Conservation (phyloP, 1,140 invertebrate genomes). For the Sinella curviseta region DNA sequence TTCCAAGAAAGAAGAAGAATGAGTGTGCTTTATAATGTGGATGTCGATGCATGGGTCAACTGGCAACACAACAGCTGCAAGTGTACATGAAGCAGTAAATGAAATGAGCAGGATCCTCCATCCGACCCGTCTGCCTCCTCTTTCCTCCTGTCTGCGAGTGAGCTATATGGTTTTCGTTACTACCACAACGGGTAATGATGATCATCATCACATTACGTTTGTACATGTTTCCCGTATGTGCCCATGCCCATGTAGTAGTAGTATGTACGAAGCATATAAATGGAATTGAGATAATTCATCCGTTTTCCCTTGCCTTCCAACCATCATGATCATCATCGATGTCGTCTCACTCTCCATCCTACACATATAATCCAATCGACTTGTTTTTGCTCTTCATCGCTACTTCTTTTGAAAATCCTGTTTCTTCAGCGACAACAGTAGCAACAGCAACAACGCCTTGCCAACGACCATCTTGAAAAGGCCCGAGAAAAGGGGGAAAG, state of each 20-base stretch:
- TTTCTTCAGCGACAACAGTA: background rate
- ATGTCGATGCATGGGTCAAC: conserved; percentile 3
- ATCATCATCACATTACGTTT: no score
- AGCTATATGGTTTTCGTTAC: no score
- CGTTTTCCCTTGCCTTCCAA: background rate
- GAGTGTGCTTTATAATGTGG: no score
- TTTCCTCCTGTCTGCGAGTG: no score
- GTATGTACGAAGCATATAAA: no score
- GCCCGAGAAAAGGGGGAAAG: conserved; percentile 20
- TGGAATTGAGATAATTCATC: conserved; percentile 6
- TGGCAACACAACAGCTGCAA: conserved; percentile 12
- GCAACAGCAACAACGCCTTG: no score
- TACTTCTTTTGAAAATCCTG: background rate
- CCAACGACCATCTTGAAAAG: conserved; percentile 23
- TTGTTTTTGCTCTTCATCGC: no score
- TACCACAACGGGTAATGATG: no score
- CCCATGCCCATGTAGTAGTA: conserved; percentile 15
- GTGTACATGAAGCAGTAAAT: background rate
- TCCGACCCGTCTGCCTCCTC: no score
- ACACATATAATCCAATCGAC: background rate
- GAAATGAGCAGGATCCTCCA: background rate
- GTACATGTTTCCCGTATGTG: background rate
- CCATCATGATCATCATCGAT: no score
- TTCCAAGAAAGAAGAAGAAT: background rate
- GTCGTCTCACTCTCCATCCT: no score